These are phyloP conservation scores for Blera fallax DNA, from an alignment of 2,888 invertebrate species.

Conservation along the genomic window DNA sequence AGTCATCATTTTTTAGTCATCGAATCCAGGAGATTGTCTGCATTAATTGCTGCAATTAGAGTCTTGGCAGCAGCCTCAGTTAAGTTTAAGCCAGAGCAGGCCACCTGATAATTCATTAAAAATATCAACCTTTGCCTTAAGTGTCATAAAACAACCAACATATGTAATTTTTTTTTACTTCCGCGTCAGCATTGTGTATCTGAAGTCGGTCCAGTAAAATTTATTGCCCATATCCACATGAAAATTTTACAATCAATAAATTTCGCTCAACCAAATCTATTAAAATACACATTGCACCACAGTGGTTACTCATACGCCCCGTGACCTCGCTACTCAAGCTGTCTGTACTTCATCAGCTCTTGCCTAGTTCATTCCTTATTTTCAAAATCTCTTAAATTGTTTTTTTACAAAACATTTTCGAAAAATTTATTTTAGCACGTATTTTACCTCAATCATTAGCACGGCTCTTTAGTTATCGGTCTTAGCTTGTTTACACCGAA, in stretches of 20 bases:
- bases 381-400: neutral
- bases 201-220: neutral
- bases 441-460: neutral
- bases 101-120: too few relatives aligned
- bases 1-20: too few relatives aligned
- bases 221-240: neutral
- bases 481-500: neutral
- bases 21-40: too few relatives aligned
- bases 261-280: neutral
- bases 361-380: neutral
- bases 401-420: neutral
- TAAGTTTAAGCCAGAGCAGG: too few relatives aligned
- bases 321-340: neutral
- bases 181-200: neutral
- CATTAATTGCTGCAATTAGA: too few relatives aligned
- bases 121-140: too few relatives aligned
- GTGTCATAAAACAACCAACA: too few relatives aligned
- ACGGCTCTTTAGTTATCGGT: neutral
- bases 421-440: neutral
- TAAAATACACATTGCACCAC: neutral
- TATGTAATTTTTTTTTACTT: too few relatives aligned
- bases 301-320: neutral
- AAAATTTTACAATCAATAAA: neutral
- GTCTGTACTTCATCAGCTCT: neutral
- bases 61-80: too few relatives aligned